phyloP scores from a whole-genome alignment of 1,140 invertebrate species.

The Homarus americanus region DNA sequence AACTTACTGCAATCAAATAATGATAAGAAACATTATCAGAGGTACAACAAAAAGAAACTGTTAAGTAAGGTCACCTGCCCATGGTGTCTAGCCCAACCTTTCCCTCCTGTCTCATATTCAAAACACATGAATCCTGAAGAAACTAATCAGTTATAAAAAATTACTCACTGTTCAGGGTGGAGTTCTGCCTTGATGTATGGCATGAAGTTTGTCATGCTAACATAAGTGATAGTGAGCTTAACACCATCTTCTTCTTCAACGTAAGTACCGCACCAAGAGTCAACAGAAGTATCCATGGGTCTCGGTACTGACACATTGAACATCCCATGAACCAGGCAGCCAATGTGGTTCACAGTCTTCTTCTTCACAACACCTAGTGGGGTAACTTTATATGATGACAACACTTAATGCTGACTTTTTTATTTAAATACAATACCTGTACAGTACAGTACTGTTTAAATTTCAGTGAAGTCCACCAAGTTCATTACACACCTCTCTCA shows the following conservation, averaged over 20 bases:
- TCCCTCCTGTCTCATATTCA: too few relatives aligned
- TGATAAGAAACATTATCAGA: too few relatives aligned
- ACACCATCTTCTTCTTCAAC: constrained; percentile 26
- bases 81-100: too few relatives aligned
- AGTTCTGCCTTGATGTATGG: constrained; percentile 26
- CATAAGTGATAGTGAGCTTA: constrained; percentile 6
- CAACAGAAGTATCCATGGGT: neutral
- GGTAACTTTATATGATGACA: neutral
- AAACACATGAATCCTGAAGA: neutral
- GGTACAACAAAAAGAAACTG: too few relatives aligned
- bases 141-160: neutral
- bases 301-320: constrained; percentile 40
- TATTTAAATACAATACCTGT: too few relatives aligned
- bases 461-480: too few relatives aligned
- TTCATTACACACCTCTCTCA: too few relatives aligned
- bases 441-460: too few relatives aligned
- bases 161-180: constrained; percentile 25
- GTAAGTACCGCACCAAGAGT: constrained; percentile 18
- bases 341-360: constrained; percentile 35
- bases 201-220: neutral
- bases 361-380: constrained; percentile 34
- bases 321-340: constrained; percentile 45
- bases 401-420: neutral
- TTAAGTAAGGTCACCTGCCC: too few relatives aligned
- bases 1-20: too few relatives aligned